These are phyloP conservation scores for Bambusicola thoracicus DNA, from an alignment of 2,113 vertebrate species.

Conservation along the genomic window DNA sequence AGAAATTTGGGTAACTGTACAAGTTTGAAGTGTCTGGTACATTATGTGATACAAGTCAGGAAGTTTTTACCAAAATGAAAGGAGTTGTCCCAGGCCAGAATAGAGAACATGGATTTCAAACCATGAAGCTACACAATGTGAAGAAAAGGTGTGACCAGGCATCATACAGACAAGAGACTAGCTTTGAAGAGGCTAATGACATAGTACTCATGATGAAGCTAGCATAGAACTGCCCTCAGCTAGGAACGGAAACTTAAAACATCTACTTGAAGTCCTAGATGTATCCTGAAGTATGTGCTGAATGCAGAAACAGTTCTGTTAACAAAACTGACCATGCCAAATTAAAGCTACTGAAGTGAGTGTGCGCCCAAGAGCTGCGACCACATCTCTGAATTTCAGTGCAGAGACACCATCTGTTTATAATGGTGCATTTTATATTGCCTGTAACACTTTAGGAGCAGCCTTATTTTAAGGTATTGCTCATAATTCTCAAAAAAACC, in stretches of 20 bases:
- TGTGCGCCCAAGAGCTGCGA: background rate
- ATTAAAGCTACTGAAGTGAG: background rate
- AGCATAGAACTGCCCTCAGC: background rate
- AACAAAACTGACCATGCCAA: background rate
- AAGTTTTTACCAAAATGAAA: background rate
- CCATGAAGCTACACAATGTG: background rate
- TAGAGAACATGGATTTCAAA: background rate
- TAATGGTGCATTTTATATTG: background rate
- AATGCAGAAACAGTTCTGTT: background rate
- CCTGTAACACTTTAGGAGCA: background rate
- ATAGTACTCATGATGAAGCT: background rate
- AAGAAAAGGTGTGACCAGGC: background rate
- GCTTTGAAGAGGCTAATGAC: background rate
- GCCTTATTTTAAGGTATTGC: background rate
- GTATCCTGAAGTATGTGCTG: accelerated
- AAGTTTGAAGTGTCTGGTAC: background rate
- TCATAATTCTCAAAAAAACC: background rate
- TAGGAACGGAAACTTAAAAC: background rate
- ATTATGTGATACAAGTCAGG: background rate
- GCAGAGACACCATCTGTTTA: background rate
- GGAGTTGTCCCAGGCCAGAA: background rate
- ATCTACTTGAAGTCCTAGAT: background rate
- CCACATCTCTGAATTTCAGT: background rate
- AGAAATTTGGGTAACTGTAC: background rate
- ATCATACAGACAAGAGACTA: background rate